phyloP scores from a whole-genome alignment of 2,113 vertebrate species.

The Dipodomys merriami region DNA sequence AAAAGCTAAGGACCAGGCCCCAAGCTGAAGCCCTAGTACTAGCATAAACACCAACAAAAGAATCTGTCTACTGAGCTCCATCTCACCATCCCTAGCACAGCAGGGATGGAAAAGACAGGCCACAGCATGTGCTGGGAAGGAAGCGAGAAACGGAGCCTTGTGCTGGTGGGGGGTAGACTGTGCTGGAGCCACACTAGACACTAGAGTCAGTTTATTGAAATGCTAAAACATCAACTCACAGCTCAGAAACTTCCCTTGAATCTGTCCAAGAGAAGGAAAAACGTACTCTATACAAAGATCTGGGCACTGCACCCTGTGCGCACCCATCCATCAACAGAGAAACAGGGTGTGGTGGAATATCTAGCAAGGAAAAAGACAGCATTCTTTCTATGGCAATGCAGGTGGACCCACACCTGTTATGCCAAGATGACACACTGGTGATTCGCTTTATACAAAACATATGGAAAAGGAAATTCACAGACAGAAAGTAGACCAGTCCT shows the following conservation, averaged over 20 bases:
- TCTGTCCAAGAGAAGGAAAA: not conserved
- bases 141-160: accelerated
- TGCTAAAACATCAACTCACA: not conserved
- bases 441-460: not conserved
- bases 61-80: too few relatives aligned
- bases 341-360: accelerated
- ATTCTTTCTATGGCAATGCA: accelerated
- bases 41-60: too few relatives aligned
- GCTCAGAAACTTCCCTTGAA: not conserved
- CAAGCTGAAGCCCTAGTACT: too few relatives aligned
- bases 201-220: not conserved
- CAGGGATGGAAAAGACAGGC: not conserved
- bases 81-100: not conserved
- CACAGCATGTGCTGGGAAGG: not conserved
- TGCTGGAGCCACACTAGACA: not conserved
- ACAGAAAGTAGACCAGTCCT: not conserved
- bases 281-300: not conserved
- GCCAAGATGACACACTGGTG: not conserved
- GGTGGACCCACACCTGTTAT: not conserved
- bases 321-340: not conserved
- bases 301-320: accelerated
- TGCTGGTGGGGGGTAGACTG: not conserved
- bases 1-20: too few relatives aligned
- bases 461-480: not conserved
- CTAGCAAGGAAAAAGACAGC: not conserved